Evolutionary conservation across 2,113 vertebrate genomes (phyloP).

Genomic region (Lagopus leucura): DNA sequence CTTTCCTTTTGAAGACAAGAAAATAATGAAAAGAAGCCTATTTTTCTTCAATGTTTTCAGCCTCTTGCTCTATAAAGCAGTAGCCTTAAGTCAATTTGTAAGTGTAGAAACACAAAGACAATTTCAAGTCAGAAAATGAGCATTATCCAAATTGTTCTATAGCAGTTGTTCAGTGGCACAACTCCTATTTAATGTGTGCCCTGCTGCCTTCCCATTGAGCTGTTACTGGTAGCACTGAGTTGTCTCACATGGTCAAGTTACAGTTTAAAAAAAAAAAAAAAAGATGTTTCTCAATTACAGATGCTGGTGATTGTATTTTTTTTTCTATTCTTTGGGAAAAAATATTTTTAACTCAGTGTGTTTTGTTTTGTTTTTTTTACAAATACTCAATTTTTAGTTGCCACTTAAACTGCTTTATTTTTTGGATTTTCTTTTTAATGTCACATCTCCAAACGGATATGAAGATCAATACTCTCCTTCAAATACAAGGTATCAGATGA

Average conservation of each 20-base stretch:
- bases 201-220: not conserved
- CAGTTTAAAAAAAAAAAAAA: not conserved
- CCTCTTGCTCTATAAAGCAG: not conserved
- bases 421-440: not conserved
- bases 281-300: not conserved
- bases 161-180: not conserved
- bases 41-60: not conserved
- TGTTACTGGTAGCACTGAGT: constrained; percentile 16
- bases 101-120: not conserved
- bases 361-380: not conserved
- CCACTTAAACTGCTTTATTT: not conserved
- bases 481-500: not conserved
- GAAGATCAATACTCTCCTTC: not conserved
- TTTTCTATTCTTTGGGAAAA: not conserved
- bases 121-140: not conserved
- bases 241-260: not conserved
- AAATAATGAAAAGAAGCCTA: not conserved
- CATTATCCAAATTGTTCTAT: not conserved
- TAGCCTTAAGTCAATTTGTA: not conserved
- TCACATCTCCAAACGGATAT: not conserved
- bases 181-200: not conserved
- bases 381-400: not conserved
- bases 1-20: not conserved
- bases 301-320: not conserved
- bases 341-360: not conserved